phyloP scores from a whole-genome alignment of 1,140 invertebrate species.

The Drosophila willistoni region DNA sequence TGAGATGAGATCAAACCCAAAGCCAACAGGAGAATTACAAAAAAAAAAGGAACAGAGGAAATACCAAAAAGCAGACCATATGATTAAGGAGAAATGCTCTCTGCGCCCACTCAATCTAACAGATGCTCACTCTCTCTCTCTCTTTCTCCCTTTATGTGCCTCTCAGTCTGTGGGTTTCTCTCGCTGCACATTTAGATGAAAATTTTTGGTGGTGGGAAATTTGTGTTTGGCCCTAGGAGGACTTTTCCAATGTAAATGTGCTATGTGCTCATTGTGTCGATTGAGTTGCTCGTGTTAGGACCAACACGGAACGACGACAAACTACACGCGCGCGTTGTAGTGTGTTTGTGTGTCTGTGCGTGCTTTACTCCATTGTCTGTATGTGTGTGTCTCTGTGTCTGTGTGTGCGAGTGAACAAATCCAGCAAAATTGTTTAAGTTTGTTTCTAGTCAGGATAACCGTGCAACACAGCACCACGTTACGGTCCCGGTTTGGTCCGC shows the following conservation, averaged over 20 bases:
- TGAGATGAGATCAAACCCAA: constrained; percentile 46
- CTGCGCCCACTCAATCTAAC: constrained; percentile 41
- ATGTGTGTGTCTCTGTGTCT: constrained; percentile 2
- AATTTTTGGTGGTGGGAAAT: constrained; percentile 72
- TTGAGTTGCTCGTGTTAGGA: constrained; percentile 82
- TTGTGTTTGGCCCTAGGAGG: constrained; percentile 58
- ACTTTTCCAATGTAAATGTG: constrained; percentile 75
- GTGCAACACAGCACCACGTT: neutral
- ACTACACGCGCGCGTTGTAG: constrained; percentile 45
- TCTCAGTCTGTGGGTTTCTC: neutral
- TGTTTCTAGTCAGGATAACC: neutral
- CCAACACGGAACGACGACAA: constrained; percentile 24
- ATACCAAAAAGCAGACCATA: constrained; percentile 52
- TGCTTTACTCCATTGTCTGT: constrained; percentile 17
- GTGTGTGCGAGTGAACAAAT: constrained; percentile 8
- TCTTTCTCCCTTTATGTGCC: neutral
- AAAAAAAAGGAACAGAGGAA: neutral
- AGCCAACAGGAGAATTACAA: constrained; percentile 30
- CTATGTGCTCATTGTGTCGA: constrained; percentile 80
- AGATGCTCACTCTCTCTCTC: constrained; percentile 16
- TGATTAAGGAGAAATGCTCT: constrained; percentile 43
- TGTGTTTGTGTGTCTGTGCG: constrained; percentile 11
- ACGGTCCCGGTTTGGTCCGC: constrained; percentile 34
- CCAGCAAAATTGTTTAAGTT: constrained; percentile 28
- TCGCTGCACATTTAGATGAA: constrained; percentile 3